Conservation (phyloP, 2,113 vertebrate genomes). For the Marcusenius ussheri region DNA sequence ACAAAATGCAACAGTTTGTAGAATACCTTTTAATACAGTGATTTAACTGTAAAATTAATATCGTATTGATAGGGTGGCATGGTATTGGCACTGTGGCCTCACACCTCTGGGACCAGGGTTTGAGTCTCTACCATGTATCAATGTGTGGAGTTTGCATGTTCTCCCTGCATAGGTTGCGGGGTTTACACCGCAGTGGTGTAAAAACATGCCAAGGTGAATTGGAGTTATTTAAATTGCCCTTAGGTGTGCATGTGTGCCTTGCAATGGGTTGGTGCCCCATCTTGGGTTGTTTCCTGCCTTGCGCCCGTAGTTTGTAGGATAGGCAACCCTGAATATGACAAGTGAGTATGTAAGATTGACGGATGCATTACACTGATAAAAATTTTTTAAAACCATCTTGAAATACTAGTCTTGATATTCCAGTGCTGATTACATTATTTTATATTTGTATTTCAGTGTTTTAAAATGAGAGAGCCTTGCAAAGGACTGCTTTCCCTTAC, state of each 20-base stretch:
- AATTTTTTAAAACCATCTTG: background rate
- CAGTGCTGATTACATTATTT: background rate
- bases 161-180: background rate
- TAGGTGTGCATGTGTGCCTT: background rate
- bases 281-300: background rate
- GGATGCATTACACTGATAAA: background rate
- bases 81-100: background rate
- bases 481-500: background rate
- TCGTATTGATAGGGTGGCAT: background rate
- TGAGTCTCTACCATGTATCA: background rate
- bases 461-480: background rate
- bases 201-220: background rate
- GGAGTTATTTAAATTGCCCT: background rate
- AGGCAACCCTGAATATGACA: background rate
- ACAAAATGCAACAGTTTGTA: background rate
- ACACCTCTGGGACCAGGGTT: background rate
- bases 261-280: background rate
- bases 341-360: background rate
- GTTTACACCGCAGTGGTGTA: background rate
- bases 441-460: background rate
- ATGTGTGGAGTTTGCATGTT: background rate
- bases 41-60: background rate
- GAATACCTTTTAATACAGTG: background rate
- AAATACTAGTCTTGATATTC: background rate
- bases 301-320: background rate